These are phyloP conservation scores for Sander vitreus DNA, from an alignment of 2,113 vertebrate genomes.

Conservation along the genomic window DNA sequence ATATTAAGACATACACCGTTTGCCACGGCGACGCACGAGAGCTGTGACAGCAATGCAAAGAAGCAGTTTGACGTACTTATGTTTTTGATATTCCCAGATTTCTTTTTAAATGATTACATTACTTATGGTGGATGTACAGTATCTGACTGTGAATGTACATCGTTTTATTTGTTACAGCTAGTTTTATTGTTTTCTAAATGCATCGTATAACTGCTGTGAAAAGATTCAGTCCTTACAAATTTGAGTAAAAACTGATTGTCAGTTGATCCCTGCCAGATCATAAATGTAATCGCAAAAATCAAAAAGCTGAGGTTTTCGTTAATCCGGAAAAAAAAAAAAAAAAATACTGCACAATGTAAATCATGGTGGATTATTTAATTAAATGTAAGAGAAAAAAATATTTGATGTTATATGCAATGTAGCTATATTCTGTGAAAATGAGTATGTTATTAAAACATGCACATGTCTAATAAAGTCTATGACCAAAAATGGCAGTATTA, in stretches of 20 bases:
- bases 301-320: slow-evolving; percentile 56
- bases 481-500: slow-evolving; percentile 46
- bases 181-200: slow-evolving; percentile 71
- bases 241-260: slow-evolving; percentile 72
- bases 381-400: slow-evolving; percentile 70
- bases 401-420: slow-evolving; percentile 86
- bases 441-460: slow-evolving; percentile 81
- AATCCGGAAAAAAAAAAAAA: slow-evolving; percentile 51
- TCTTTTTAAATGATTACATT: slow-evolving; percentile 57
- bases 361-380: slow-evolving; percentile 80
- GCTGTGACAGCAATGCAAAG: slow-evolving; percentile 41
- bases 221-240: slow-evolving; percentile 63
- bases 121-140: slow-evolving; percentile 58
- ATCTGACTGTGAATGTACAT: slow-evolving; percentile 78
- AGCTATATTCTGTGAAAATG: slow-evolving; percentile 81
- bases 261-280: slow-evolving; percentile 76
- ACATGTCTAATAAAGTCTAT: slow-evolving; percentile 85
- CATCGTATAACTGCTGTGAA: slow-evolving; percentile 71
- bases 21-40: slow-evolving; percentile 22
- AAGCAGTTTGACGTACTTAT: slow-evolving; percentile 29
- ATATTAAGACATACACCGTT: slow-evolving; percentile 27
- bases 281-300: slow-evolving; percentile 72
- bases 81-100: slow-evolving; percentile 53
- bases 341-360: slow-evolving; percentile 70
- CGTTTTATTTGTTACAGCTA: slow-evolving; percentile 46